Evolutionary conservation across 2,113 vertebrate genomes (phyloP).

Genomic region (Pitta sordida): DNA sequence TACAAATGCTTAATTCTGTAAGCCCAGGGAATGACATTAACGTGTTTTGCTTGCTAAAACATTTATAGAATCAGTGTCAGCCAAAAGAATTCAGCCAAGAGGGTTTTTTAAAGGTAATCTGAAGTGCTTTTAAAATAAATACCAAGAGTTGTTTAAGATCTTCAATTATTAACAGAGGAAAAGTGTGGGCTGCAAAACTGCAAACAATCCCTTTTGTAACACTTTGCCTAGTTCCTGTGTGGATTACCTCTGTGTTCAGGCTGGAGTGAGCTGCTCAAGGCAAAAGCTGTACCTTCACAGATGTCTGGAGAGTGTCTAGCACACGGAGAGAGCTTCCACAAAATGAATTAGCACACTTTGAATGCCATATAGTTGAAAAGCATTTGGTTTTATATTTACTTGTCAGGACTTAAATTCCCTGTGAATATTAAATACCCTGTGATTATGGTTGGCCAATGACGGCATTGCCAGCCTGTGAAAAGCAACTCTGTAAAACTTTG

Average conservation of each 20-base stretch:
- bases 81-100: background rate
- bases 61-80: constrained; percentile 46
- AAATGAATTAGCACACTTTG: background rate
- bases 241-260: background rate
- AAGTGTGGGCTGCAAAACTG: background rate
- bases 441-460: background rate
- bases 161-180: constrained; percentile 52
- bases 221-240: background rate
- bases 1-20: constrained; percentile 35
- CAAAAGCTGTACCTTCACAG: background rate
- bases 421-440: background rate
- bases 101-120: background rate
- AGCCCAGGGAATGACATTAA: constrained; percentile 6
- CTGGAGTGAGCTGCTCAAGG: background rate
- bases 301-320: background rate
- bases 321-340: background rate
- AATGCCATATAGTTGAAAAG: background rate
- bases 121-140: constrained; percentile 49
- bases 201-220: background rate
- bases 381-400: background rate
- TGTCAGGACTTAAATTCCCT: background rate
- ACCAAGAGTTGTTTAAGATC: constrained; percentile 1
- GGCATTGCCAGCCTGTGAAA: background rate
- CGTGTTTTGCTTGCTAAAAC: constrained; percentile 33
- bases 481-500: background rate